Evolutionary conservation across 2,797 vertebrate genomes (phyloP), one percentile per base, ranked within the genome.

Genomic region (Enteromius argenteus): DNA sequence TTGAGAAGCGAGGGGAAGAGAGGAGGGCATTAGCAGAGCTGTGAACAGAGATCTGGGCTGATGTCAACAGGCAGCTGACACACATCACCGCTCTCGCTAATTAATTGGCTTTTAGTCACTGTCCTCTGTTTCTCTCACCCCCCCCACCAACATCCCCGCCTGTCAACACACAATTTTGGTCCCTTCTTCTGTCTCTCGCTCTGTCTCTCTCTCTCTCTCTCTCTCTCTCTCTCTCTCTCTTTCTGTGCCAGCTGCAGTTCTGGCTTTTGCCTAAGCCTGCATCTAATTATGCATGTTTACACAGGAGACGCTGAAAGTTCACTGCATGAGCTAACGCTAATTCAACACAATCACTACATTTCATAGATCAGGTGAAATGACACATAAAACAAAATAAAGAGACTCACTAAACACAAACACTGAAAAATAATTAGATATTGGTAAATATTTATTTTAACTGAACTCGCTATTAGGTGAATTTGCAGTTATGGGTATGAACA

Each of bases 81-180:
- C 94, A 94, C 94, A 94, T 94, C 92, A 92, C 92, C 94, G 94
- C 93, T 89, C 87, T 85, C 88, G 92, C 93, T 95, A 95, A 95
- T 95, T 95, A 95, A 95, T 94, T 95, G 93, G 93, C 92, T 95
- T 94, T 95, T 94, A 94, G 93, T 94, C 81, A 92, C 88, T 91
- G 91, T 86, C 76, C 80, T 81, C 91, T 93, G 90, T 94, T 91
- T 93, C 93, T 92, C 92, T 92, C 92, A 91, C 27, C 30, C 62
- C 60, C 94, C 93, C 92, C 93, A 80, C 77, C 73, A 60, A 81
- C 53, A 72, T 60, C 46, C 14, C 30, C 4, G 82, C 90, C 91
- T 91, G 58, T 88, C 87, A 85, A 62, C 66, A 86, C 87, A 83
- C 87, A 90, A 79, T 78, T 68, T 81, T 77, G 42, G 21, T 74